Evolutionary conservation across 2,888 invertebrate species (phyloP).

Genomic region (Phyto melanocephala): DNA sequence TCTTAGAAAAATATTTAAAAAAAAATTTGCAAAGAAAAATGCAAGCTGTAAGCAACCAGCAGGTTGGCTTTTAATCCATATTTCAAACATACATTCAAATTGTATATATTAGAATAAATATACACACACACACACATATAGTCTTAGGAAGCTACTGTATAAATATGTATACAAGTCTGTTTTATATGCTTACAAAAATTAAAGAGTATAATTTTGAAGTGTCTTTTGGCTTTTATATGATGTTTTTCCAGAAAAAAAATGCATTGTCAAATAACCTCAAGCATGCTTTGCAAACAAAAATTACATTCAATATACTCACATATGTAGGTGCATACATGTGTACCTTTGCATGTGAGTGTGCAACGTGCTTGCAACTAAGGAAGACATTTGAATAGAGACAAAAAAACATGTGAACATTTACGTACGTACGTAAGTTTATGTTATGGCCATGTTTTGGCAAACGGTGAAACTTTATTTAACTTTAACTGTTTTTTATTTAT

Average conservation of each 20-base stretch:
- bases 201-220: constrained; percentile 49
- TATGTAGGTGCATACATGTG: neutral
- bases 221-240: constrained; percentile 44
- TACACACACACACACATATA: neutral
- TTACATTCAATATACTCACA: neutral
- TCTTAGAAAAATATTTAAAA: no score
- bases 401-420: neutral
- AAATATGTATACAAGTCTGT: neutral
- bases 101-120: no score
- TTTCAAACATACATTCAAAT: no score
- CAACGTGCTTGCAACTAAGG: neutral
- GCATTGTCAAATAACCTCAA: constrained; percentile 60
- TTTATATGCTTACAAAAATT: neutral
- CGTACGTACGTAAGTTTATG: neutral
- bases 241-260: constrained; percentile 12
- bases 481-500: no score
- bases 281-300: constrained; percentile 41
- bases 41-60: neutral
- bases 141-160: no score
- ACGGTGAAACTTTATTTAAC: no score
- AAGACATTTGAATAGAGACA: constrained; percentile 36
- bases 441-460: neutral
- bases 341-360: neutral
- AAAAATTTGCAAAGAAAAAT: no score
- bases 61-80: neutral